Conservation (phyloP, 2,797 vertebrate genomes). For the Clarias pachynema region DNA sequence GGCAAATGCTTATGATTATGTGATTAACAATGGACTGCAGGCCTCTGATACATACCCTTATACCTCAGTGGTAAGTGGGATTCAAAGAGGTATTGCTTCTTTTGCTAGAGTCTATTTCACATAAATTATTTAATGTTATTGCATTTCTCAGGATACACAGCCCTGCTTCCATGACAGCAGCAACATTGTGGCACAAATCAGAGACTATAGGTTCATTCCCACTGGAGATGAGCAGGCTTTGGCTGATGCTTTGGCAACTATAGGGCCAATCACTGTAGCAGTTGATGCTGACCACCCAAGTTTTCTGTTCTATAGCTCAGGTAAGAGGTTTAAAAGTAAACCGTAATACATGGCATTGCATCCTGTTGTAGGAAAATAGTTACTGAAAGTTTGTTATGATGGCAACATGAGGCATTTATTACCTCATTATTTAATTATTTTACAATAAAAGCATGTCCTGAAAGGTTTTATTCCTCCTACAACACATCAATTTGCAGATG, state of each 20-base stretch:
- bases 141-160: constrained; percentile 70
- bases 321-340: constrained; percentile 51
- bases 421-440: background rate
- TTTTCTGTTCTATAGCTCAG: constrained; percentile 82
- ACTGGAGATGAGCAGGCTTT: constrained; percentile 77
- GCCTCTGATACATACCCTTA: constrained; percentile 87
- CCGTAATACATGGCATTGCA: background rate
- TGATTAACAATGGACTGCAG: constrained; percentile 81
- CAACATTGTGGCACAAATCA: constrained; percentile 71
- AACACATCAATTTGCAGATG: background rate
- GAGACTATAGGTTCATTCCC: constrained; percentile 77
- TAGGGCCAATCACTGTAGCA: constrained; percentile 79
- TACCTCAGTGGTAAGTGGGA: constrained; percentile 77
- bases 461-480: background rate
- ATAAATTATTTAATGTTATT: background rate
- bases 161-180: constrained; percentile 74
- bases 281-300: constrained; percentile 76
- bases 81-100: background rate
- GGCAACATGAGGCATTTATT: no score
- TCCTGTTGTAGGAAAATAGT: background rate
- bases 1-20: constrained; percentile 80
- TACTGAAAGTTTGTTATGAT: background rate
- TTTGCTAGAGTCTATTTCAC: background rate
- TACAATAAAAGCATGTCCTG: background rate
- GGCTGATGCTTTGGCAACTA: constrained; percentile 74